Conservation (phyloP, 2,113 vertebrate species). For the Gymnarchus niloticus region DNA sequence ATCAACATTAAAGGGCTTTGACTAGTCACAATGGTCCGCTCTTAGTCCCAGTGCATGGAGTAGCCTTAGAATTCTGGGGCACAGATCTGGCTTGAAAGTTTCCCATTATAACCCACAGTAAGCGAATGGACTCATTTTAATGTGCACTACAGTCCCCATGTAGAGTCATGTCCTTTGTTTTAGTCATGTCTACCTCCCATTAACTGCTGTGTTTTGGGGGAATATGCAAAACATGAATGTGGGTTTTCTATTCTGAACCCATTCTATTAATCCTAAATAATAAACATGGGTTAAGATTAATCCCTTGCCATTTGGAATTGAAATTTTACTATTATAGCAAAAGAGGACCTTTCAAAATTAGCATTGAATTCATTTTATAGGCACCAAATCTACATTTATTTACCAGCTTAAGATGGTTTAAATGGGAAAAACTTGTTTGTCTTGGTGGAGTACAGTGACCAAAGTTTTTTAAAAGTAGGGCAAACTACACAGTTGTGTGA, state of each 20-base stretch:
- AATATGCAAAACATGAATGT: neutral
- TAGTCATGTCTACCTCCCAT: conserved; percentile 58
- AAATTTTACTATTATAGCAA: neutral
- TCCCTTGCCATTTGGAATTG: neutral
- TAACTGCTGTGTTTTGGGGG: conserved; percentile 56
- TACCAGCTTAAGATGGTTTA: neutral
- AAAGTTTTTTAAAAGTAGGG: conserved; percentile 50
- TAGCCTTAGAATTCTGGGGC: conserved; percentile 49
- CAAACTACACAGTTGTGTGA: conserved; percentile 48
- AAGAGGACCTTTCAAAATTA: neutral
- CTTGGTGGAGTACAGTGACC: conserved; percentile 56
- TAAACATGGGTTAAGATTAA: conserved; percentile 4
- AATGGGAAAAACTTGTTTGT: conserved; percentile 31
- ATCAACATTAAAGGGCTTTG: conserved; percentile 57
- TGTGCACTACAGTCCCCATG: conserved; percentile 22
- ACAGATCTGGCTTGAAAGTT: conserved; percentile 57
- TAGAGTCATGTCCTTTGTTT: conserved; percentile 26
- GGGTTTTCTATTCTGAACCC: neutral
- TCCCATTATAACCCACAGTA: conserved; percentile 53
- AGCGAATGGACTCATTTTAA: conserved; percentile 37
- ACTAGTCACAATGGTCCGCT: conserved; percentile 44
- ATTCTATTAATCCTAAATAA: neutral
- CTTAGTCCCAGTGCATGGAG: conserved; percentile 50
- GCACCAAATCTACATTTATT: conserved; percentile 39
- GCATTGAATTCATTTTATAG: neutral